phyloP scores from a whole-genome alignment of 2,113 vertebrate species.

The Colistium nudipinnis region DNA sequence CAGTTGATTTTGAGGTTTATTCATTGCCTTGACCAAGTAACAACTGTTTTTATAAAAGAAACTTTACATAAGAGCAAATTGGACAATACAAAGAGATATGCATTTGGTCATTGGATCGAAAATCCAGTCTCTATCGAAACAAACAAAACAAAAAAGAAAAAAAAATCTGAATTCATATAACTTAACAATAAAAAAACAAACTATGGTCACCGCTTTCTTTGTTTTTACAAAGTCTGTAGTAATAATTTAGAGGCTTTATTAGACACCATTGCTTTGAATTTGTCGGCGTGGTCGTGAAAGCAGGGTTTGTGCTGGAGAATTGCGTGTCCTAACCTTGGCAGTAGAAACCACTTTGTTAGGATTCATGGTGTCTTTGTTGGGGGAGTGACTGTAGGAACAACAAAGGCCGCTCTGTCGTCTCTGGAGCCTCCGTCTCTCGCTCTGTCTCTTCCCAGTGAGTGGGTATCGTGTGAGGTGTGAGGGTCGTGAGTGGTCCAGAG shows the following conservation, averaged over 20 bases:
- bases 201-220: constrained; percentile 71
- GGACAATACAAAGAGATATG: constrained; percentile 83
- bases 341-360: constrained; percentile 38
- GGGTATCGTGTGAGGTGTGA: constrained; percentile 70
- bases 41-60: constrained; percentile 76
- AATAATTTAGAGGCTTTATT: constrained; percentile 83
- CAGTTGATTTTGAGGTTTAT: constrained; percentile 80
- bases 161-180: constrained; percentile 80
- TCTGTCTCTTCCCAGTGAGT: constrained; percentile 36
- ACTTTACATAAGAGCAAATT: constrained; percentile 76
- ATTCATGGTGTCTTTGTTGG: constrained; percentile 19
- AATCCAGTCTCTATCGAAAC: constrained; percentile 84
- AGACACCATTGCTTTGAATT: constrained; percentile 66
- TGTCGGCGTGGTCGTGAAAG: constrained; percentile 53
- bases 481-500: constrained; percentile 53
- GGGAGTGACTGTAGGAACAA: constrained; percentile 37
- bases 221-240: constrained; percentile 77
- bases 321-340: constrained; percentile 56
- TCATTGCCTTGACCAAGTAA: constrained; percentile 80
- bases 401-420: constrained; percentile 60
- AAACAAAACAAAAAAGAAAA: constrained; percentile 60
- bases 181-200: constrained; percentile 83
- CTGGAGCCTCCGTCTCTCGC: constrained; percentile 29
- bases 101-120: constrained; percentile 85
- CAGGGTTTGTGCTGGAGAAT: constrained; percentile 63